Evolutionary conservation across 2,113 vertebrate genomes (phyloP).

Genomic region (Ondatra zibethicus): DNA sequence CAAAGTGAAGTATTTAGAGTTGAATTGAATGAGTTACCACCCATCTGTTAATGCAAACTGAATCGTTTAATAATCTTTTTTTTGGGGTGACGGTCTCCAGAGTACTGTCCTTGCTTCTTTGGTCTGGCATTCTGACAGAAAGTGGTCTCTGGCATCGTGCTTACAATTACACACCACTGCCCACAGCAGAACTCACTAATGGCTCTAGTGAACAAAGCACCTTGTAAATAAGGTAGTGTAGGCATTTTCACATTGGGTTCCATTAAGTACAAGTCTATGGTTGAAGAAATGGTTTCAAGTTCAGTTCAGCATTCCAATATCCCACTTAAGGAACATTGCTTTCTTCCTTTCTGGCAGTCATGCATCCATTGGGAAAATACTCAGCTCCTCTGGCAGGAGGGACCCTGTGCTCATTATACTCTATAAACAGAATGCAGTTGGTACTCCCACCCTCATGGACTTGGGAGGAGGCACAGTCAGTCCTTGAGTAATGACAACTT

Average conservation of each 20-base stretch:
- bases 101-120: neutral
- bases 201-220: neutral
- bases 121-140: constrained; percentile 64
- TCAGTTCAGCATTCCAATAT: neutral
- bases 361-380: neutral
- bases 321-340: neutral
- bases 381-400: neutral
- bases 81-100: constrained; percentile 41
- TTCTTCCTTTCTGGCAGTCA: neutral
- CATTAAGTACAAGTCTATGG: neutral
- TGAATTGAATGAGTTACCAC: constrained; percentile 29
- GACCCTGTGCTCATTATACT: neutral
- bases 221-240: constrained; percentile 45
- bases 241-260: constrained; percentile 39
- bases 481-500: too few species aligned
- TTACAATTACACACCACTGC: neutral
- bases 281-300: neutral
- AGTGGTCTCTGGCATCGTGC: constrained; percentile 8
- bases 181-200: neutral
- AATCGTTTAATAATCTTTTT: constrained; percentile 66
- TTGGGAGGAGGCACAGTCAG: accelerated
- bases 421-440: neutral
- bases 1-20: neutral
- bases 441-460: neutral
- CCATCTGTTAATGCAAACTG: constrained; percentile 44